A percentile compares a stretch with the other conserved stretches of the same genome.
phyloP scores from a whole-genome alignment of 2,888 invertebrate genomes.

The Nomada goodeniana region DNA sequence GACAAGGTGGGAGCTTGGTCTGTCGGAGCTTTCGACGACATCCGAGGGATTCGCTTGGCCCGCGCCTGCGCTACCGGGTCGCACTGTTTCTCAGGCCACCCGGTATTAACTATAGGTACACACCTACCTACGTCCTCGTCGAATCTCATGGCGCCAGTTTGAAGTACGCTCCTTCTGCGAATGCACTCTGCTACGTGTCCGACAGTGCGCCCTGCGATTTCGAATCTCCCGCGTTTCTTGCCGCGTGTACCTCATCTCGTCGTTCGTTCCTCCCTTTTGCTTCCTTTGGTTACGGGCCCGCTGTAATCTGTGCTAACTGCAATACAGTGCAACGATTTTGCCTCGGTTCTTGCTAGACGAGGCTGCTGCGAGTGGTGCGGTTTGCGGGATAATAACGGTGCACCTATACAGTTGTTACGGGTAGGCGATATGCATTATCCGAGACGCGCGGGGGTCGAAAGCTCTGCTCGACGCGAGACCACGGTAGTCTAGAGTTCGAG shows the following conservation, averaged over 20 bases:
- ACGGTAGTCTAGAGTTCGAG: neutral
- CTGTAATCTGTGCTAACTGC: neutral
- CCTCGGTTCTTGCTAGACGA: neutral
- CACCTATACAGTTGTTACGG: slow-evolving; percentile 29
- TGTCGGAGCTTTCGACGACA: slow-evolving; percentile 59
- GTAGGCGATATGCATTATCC: slow-evolving; percentile 6
- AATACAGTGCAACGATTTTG: slow-evolving; percentile 8
- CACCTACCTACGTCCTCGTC: slow-evolving; percentile 77
- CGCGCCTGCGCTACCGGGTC: slow-evolving; percentile 66
- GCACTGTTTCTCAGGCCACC: slow-evolving; percentile 64
- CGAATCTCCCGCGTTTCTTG: slow-evolving; percentile 38
- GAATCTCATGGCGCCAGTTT: slow-evolving; percentile 83
- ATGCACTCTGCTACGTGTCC: slow-evolving; percentile 77
- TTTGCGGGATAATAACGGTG: neutral
- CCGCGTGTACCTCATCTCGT: neutral
- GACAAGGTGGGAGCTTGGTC: slow-evolving; percentile 46
- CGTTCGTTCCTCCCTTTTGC: neutral
- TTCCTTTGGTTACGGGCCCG: neutral
- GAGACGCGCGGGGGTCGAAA: slow-evolving; percentile 27
- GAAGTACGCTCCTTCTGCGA: slow-evolving; percentile 83
- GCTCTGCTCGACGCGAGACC: neutral
- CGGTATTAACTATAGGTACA: slow-evolving; percentile 74
- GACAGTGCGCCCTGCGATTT: slow-evolving; percentile 17
- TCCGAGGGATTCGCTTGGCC: slow-evolving; percentile 56
- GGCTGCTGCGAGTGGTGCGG: neutral